Conservation (phyloP, 2,888 invertebrate species). For the Nebria brevicollis region DNA sequence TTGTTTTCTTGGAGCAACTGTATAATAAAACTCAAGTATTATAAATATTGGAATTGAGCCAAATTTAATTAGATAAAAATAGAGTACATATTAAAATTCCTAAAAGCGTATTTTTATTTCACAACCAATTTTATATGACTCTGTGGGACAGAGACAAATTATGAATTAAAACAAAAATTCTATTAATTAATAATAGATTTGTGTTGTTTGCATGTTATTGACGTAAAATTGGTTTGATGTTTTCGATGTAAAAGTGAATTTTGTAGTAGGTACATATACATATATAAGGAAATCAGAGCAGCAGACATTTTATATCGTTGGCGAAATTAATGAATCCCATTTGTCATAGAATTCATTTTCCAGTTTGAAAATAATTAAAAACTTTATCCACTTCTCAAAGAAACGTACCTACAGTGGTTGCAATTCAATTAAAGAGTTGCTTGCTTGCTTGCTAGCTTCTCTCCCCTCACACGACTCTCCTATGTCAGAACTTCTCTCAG, state of each 20-base stretch:
- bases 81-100: too few relatives aligned
- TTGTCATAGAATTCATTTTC: constrained; percentile 60
- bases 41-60: too few relatives aligned
- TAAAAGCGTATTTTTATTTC: too few relatives aligned
- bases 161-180: too few relatives aligned
- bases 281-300: constrained; percentile 49
- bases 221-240: too few relatives aligned
- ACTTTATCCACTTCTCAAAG: constrained; percentile 61
- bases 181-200: too few relatives aligned
- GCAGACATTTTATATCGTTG: constrained; percentile 57
- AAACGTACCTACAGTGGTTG: constrained; percentile 60
- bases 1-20: too few relatives aligned
- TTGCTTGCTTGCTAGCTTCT: constrained; percentile 20
- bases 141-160: too few relatives aligned
- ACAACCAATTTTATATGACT: too few relatives aligned
- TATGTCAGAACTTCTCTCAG: constrained; percentile 58
- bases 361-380: constrained; percentile 62
- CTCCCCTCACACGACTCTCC: constrained; percentile 47
- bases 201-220: too few relatives aligned
- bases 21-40: too few relatives aligned
- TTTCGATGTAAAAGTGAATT: not conserved
- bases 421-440: constrained; percentile 62
- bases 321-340: constrained; percentile 59
- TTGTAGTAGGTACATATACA: not conserved
- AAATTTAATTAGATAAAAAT: too few relatives aligned